A percentile compares a stretch with the other conserved stretches of the same genome.
Conservation (phyloP, 2,113 vertebrate species). For the Uria lomvia region DNA sequence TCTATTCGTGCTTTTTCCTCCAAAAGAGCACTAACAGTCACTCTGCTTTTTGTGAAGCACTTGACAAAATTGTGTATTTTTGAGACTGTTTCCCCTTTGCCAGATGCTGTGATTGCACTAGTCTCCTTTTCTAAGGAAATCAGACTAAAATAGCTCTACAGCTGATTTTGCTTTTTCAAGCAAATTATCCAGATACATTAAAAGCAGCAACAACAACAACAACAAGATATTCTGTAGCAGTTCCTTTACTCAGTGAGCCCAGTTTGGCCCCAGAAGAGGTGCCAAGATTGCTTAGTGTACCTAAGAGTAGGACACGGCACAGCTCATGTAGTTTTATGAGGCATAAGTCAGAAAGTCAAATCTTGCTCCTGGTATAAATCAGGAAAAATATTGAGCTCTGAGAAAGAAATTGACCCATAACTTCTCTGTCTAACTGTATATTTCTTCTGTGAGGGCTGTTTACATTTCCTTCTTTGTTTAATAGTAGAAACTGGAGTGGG, state of each 20-base stretch:
- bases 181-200: not conserved
- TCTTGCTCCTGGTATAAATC: not conserved
- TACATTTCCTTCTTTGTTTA: slow-evolving; percentile 25
- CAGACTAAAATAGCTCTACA: not conserved
- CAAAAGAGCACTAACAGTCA: not conserved
- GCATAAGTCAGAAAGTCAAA: not conserved
- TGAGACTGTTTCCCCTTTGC: not conserved
- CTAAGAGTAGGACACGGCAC: not conserved
- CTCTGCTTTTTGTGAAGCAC: not conserved
- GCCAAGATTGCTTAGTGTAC: not conserved
- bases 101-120: slow-evolving; percentile 4
- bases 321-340: not conserved
- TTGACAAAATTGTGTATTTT: not conserved
- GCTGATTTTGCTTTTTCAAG: not conserved
- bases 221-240: not conserved
- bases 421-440: not conserved
- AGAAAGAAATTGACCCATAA: not conserved
- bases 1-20: not conserved
- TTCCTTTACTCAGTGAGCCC: not conserved
- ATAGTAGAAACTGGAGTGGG: not conserved
- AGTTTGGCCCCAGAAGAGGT: not conserved
- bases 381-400: not conserved
- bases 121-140: not conserved
- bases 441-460: not conserved
- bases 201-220: not conserved